Percentiles rank a stretch among this genome's conserved stretches.
These are phyloP conservation scores for Punctoribates punctum DNA, from an alignment of 2,888 invertebrate genomes.

Conservation along the genomic window DNA sequence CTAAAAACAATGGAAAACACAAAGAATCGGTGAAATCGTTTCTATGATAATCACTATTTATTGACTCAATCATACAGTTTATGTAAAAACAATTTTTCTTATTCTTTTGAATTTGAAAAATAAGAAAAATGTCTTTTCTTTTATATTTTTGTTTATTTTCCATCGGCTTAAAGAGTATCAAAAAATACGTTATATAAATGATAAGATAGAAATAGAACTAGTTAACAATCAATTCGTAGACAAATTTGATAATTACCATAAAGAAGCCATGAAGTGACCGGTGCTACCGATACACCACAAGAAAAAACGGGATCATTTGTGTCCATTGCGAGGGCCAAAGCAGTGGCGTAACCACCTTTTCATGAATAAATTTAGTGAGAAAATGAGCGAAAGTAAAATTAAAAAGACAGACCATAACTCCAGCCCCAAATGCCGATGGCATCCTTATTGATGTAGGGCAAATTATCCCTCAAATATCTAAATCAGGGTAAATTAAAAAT, in stretches of 20 bases:
- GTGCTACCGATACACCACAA: conserved; percentile 90
- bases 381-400: neutral
- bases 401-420: conserved; percentile 66
- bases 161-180: too few relatives aligned
- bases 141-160: too few relatives aligned
- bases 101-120: too few relatives aligned
- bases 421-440: conserved; percentile 93
- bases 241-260: conserved; percentile 67
- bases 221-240: too few relatives aligned
- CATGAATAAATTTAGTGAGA: neutral
- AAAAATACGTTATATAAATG: too few relatives aligned
- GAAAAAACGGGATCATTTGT: conserved; percentile 72
- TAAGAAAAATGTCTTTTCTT: too few relatives aligned
- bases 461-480: conserved; percentile 71
- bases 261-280: conserved; percentile 91
- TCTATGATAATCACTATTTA: too few relatives aligned
- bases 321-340: conserved; percentile 77
- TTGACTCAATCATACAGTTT: too few relatives aligned
- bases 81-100: too few relatives aligned
- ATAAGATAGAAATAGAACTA: too few relatives aligned
- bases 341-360: conserved; percentile 76
- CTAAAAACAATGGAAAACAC: conserved; percentile 59
- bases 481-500: neutral
- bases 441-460: conserved; percentile 81
- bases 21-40: too few relatives aligned